Percentiles rank a stretch among this genome's conserved stretches.
These are phyloP conservation scores for Leucoma salicis DNA, from an alignment of 2,888 invertebrate species.

Conservation along the genomic window DNA sequence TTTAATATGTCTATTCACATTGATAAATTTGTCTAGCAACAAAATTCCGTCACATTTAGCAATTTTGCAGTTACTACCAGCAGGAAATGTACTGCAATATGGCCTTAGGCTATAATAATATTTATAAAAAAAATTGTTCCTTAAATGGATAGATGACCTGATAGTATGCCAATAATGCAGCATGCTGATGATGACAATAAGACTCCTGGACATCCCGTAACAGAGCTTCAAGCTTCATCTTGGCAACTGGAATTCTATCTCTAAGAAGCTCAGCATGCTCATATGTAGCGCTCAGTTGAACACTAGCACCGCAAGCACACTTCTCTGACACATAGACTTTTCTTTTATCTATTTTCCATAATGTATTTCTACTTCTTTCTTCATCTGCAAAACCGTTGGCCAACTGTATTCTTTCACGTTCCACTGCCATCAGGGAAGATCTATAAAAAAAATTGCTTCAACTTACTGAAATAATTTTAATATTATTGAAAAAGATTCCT, in stretches of 20 bases:
- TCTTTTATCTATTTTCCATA: constrained; percentile 63
- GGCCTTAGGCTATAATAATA: no score
- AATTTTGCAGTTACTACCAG: no score
- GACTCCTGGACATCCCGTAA: constrained; percentile 63
- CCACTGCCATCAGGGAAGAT: constrained; percentile 62
- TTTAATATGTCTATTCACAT: no score
- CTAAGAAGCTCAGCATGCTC: constrained; percentile 58
- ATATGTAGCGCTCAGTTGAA: constrained; percentile 46
- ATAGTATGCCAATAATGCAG: constrained; percentile 60
- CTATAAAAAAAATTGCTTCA: constrained; percentile 41
- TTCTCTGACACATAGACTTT: constrained; percentile 36
- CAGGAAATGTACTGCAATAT: no score
- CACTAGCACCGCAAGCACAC: constrained; percentile 54
- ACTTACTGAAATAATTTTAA: no score
- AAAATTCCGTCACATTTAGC: no score
- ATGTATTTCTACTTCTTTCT: constrained; percentile 44
- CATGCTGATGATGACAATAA: constrained; percentile 68
- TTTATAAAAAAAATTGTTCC: no score
- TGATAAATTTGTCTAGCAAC: no score
- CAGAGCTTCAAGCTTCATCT: constrained; percentile 55
- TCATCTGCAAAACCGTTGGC: constrained; percentile 52
- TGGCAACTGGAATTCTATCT: constrained; percentile 57
- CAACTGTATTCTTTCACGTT: constrained; percentile 53
- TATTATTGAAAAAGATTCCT: no score
- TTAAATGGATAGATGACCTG: no score